A percentile compares a stretch with the other conserved stretches of the same genome.
Evolutionary conservation across 2,113 vertebrate species (phyloP).

Genomic region (Pseudorasbora parva): DNA sequence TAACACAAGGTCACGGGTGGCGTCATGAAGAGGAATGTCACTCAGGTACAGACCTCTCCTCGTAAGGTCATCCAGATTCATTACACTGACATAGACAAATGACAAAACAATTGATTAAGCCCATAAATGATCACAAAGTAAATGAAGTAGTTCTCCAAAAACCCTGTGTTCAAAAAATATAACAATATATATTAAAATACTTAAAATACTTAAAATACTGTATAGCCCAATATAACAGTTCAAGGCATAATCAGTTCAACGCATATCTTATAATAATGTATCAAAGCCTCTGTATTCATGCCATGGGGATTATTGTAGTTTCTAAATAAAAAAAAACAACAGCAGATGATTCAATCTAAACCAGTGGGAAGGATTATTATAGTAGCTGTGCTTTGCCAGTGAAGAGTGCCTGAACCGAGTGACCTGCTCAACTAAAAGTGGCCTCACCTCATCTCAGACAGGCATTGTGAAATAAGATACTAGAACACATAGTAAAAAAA

Average conservation of each 20-base stretch:
- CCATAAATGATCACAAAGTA: background rate
- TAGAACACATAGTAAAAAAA: conserved; percentile 9
- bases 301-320: background rate
- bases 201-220: no score
- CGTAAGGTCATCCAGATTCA: conserved; percentile 97
- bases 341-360: background rate
- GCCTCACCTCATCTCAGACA: background rate
- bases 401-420: conserved; percentile 8
- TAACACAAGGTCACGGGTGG: conserved; percentile 95
- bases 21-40: conserved; percentile 96
- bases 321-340: no score
- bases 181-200: no score
- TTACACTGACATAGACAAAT: conserved; percentile 79
- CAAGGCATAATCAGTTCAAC: no score
- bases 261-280: background rate
- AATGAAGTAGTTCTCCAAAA: background rate
- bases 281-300: background rate
- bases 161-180: no score
- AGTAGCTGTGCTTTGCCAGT: background rate
- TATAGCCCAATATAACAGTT: background rate
- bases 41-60: conserved; percentile 94
- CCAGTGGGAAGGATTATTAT: background rate
- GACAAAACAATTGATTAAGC: background rate
- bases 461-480: conserved; percentile 1
- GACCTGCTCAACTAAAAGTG: background rate